Evolutionary conservation across 2,797 vertebrate species (phyloP), one percentile per base, ranked within the genome.

Genomic region (Scarus forsteni): DNA sequence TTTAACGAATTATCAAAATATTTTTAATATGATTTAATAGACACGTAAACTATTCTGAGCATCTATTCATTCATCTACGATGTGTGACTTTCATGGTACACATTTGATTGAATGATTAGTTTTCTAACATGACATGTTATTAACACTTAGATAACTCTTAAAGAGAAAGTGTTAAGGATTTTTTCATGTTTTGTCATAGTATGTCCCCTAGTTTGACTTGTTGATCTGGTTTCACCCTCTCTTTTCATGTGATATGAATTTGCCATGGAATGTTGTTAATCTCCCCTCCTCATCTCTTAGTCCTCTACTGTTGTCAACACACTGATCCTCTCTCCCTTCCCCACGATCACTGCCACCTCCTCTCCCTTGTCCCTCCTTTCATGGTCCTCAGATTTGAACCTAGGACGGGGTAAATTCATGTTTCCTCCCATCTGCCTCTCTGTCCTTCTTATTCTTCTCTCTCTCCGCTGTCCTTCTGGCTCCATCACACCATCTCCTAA

Each of bases 391-490:
- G 97, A 97, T 94, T 94, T 96, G 96, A 96, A 95, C 93, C 93
- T 94, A 94, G 94, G 96, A 91, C 95, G 96, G 93, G 96, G 96
- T 97, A 98, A 98, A 97, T 97, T 39, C 92, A 94, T 92, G 76
- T 86, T 89, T 90, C 89, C 85, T 63, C 93, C 88, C 76, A 89
- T 91, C 83, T 79, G 77, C 75, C 70, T 88, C 75, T 72, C 83
- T 84, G 77, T 59, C 61, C 73, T 80, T 78, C 78, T 77, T 56
- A 63, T 67, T 59, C 52, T 51, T 87, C 81, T 77, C 1, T 79
- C 69, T 83, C 64, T 83, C 69, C 65, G 36, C 73, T 85, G 82
- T 81, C 81, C 77, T 60, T 84, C 74, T 85, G 19, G 77, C 73
- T 83, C 77, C 75, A 75, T 87, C 84, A 71, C 73, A 78, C 80